A percentile compares a stretch with the other conserved stretches of the same genome.
Conservation (phyloP, 2,797 vertebrate species). For the Steatocranus sp. region DNA sequence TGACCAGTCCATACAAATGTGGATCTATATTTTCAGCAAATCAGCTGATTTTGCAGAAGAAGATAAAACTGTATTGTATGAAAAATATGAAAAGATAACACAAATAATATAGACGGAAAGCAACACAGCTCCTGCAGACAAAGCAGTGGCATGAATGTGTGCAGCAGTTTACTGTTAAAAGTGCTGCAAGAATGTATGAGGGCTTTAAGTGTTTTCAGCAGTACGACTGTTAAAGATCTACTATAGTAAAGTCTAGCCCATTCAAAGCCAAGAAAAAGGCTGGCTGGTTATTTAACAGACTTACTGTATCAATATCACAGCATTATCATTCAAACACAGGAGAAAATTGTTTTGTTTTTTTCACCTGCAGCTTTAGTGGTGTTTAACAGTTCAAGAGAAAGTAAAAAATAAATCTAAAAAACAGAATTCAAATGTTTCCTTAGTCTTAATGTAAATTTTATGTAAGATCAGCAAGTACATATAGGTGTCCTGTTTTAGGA, state of each 20-base stretch:
- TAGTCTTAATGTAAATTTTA: not conserved
- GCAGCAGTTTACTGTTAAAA: not conserved
- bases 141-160: not conserved
- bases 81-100: not conserved
- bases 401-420: not conserved
- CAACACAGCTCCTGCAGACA: not conserved
- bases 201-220: not conserved
- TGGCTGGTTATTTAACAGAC: not conserved
- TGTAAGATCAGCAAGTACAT: not conserved
- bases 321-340: not conserved
- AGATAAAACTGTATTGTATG: not conserved
- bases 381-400: not conserved
- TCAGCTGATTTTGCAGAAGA: not conserved
- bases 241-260: not conserved
- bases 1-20: not conserved
- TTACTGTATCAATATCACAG: not conserved
- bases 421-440: not conserved
- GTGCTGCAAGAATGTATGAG: not conserved
- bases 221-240: accelerated
- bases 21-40: not conserved
- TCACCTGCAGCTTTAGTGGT: not conserved
- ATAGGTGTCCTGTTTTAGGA: not conserved
- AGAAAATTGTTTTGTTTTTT: not conserved
- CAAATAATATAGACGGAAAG: not conserved
- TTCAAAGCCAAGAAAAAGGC: not conserved